A percentile compares a stretch with the other conserved stretches of the same genome.
These are phyloP conservation scores for Drosophila sp. DNA, from an alignment of 1,140 invertebrate species.

Conservation along the genomic window DNA sequence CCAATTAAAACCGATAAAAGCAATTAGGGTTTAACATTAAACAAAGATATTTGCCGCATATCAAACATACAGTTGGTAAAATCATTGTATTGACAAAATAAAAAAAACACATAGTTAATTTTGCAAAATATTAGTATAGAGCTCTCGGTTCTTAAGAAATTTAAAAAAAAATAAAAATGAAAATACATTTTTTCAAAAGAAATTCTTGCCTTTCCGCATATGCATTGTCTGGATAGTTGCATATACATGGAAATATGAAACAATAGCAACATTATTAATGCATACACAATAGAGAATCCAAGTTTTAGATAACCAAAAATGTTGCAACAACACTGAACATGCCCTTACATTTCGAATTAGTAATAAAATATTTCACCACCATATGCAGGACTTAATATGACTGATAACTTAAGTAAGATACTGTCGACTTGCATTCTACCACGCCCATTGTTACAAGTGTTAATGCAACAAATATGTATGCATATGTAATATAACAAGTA, in stretches of 20 bases:
- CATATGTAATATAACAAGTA: not conserved
- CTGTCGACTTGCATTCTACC: conserved; percentile 12
- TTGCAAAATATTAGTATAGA: too few species aligned
- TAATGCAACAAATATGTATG: not conserved
- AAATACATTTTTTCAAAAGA: not conserved
- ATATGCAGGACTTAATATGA: not conserved
- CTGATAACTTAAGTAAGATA: not conserved
- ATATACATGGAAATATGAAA: not conserved
- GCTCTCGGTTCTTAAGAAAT: too few species aligned
- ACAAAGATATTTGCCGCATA: too few species aligned
- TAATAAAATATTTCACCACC: not conserved
- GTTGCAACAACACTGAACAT: not conserved
- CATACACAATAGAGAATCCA: not conserved
- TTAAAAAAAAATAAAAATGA: too few species aligned
- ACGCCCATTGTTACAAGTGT: conserved; percentile 16
- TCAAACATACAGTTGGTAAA: too few species aligned
- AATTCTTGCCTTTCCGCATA: not conserved
- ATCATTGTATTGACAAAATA: too few species aligned
- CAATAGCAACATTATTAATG: not conserved
- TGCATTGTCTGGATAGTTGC: not conserved
- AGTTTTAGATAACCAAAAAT: not conserved
- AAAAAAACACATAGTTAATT: too few species aligned
- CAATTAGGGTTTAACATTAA: too few species aligned
- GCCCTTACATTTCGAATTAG: not conserved
- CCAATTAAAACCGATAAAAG: too few species aligned